These are phyloP conservation scores for Ceriagrion tenellum DNA, from an alignment of 2,888 invertebrate species.

Conservation along the genomic window DNA sequence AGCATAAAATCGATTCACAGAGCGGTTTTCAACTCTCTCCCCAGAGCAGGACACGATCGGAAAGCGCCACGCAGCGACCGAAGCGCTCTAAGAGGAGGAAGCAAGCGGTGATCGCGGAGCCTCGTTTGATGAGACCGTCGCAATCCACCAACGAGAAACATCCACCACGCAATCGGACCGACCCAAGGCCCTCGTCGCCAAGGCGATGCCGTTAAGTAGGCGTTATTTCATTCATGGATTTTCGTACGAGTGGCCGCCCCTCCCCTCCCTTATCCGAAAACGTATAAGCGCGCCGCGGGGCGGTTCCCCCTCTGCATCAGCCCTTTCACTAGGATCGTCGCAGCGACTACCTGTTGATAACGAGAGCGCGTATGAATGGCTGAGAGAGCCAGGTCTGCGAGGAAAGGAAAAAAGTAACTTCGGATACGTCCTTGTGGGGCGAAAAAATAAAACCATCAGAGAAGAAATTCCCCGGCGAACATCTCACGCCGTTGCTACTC, in stretches of 20 bases:
- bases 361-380: background rate
- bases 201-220: no score
- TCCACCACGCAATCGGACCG: background rate
- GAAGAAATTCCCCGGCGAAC: background rate
- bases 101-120: no score
- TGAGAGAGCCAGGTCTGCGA: background rate
- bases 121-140: no score
- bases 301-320: background rate
- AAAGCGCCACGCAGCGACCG: no score
- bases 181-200: background rate
- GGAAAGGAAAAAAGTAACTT: background rate
- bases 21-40: no score
- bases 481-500: background rate
- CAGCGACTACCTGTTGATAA: slow-evolving; percentile 22
- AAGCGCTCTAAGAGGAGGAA: no score
- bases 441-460: background rate
- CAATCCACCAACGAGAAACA: background rate
- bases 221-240: slow-evolving; percentile 8
- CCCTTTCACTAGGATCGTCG: background rate
- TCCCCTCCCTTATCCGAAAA: background rate
- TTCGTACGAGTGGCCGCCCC: background rate
- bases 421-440: background rate
- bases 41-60: no score
- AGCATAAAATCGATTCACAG: no score
- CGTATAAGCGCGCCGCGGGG: background rate